Evolutionary conservation across 2,888 invertebrate species (phyloP).

Genomic region (Imbricaverruca yamaguchii): DNA sequence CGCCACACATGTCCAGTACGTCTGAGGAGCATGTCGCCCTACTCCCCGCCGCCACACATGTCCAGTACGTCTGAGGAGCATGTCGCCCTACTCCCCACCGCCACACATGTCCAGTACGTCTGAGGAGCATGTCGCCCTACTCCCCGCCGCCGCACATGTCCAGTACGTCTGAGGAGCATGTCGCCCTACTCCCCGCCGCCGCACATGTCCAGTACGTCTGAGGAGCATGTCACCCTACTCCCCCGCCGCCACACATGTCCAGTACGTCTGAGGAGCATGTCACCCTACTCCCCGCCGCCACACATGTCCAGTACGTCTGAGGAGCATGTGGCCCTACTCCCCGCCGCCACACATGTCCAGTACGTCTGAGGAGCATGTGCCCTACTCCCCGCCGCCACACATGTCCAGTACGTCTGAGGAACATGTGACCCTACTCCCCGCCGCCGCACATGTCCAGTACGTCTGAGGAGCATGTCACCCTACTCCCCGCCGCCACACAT

Average conservation of each 20-base stretch:
- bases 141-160: conserved; percentile 88
- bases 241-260: conserved; percentile 86
- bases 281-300: conserved; percentile 81
- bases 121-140: conserved; percentile 72
- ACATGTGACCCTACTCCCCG: conserved; percentile 81
- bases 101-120: conserved; percentile 77
- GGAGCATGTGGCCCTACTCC: conserved; percentile 78
- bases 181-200: conserved; percentile 85
- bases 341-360: conserved; percentile 90
- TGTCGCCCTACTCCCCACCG: conserved; percentile 83
- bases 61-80: conserved; percentile 60
- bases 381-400: conserved; percentile 82
- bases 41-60: conserved; percentile 86
- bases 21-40: conserved; percentile 67
- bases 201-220: conserved; percentile 69
- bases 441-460: conserved; percentile 85
- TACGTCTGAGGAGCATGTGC: conserved; percentile 58
- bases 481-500: conserved; percentile 86
- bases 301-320: conserved; percentile 69
- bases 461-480: conserved; percentile 64
- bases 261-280: conserved; percentile 61
- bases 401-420: conserved; percentile 65
- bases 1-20: conserved; percentile 82
- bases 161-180: conserved; percentile 58
- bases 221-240: conserved; percentile 78